Conservation (phyloP, 2,113 vertebrate genomes). For the Atherinomorus stipes region DNA sequence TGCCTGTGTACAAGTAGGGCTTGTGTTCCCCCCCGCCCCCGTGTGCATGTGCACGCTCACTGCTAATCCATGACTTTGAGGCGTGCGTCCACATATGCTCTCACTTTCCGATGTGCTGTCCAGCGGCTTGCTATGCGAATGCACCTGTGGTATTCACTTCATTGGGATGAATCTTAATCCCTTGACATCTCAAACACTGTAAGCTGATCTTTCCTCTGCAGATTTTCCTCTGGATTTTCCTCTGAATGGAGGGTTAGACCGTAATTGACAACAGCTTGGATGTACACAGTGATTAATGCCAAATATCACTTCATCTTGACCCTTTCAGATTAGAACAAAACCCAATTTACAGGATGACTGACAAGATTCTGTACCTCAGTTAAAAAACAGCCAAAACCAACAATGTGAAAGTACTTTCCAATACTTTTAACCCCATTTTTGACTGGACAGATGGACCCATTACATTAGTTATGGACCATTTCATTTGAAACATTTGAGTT, state of each 20-base stretch:
- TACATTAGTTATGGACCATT: neutral
- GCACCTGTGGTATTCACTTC: constrained; percentile 25
- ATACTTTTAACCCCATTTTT: no score
- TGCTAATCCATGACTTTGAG: constrained; percentile 11
- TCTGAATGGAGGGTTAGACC: neutral
- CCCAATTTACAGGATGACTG: neutral
- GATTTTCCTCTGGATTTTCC: constrained; percentile 11
- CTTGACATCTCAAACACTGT: neutral
- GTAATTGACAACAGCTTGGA: neutral
- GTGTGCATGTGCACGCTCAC: neutral
- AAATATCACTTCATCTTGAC: neutral
- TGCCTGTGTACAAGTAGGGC: neutral
- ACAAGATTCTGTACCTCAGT: neutral
- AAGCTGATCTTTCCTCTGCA: constrained; percentile 10
- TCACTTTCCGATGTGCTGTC: neutral
- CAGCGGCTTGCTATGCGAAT: neutral
- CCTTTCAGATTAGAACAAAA: neutral
- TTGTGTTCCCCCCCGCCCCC: constrained; percentile 4
- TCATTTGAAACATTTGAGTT: neutral
- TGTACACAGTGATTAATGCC: neutral
- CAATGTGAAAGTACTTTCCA: no score
- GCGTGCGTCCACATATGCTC: neutral
- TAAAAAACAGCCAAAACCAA: neutral
- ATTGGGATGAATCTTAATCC: constrained; percentile 12
- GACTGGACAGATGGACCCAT: no score